phyloP scores from a whole-genome alignment of 2,113 vertebrate genomes.

The Triplophysa siluroides region DNA sequence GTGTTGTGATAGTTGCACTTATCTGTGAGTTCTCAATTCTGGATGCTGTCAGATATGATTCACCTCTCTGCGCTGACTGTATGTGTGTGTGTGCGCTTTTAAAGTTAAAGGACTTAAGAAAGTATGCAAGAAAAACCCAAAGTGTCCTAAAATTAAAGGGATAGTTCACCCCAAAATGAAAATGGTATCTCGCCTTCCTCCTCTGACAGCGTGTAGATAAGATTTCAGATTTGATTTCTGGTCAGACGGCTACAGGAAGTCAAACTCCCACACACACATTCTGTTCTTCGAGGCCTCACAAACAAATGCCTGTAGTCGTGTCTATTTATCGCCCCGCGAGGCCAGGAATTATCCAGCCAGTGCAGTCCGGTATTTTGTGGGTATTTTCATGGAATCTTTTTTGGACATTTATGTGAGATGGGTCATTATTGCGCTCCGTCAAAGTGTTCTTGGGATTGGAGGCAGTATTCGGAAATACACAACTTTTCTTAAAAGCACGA shows the following conservation, averaged over 20 bases:
- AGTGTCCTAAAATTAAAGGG: too few species aligned
- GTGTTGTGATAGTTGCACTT: neutral
- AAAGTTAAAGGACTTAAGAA: too few species aligned
- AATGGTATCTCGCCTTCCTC: neutral
- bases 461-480: neutral
- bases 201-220: conserved; percentile 1
- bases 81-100: neutral
- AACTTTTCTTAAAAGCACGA: neutral
- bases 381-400: conserved; percentile 38
- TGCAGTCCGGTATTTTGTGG: conserved; percentile 43
- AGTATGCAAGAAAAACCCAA: too few species aligned
- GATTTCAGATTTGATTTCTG: neutral
- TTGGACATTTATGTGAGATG: conserved; percentile 31
- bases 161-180: neutral
- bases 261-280: conserved; percentile 31
- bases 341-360: conserved; percentile 36
- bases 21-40: conserved; percentile 7
- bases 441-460: conserved; percentile 12
- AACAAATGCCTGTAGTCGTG: conserved; percentile 18
- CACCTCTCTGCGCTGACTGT: neutral
- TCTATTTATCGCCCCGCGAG: conserved; percentile 45
- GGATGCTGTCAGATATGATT: conserved; percentile 18
- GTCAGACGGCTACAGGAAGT: conserved; percentile 44
- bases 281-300: conserved; percentile 28
- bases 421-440: conserved; percentile 32